Evolutionary conservation across 2,888 invertebrate species (phyloP).

Genomic region (Cephus sareptanus): DNA sequence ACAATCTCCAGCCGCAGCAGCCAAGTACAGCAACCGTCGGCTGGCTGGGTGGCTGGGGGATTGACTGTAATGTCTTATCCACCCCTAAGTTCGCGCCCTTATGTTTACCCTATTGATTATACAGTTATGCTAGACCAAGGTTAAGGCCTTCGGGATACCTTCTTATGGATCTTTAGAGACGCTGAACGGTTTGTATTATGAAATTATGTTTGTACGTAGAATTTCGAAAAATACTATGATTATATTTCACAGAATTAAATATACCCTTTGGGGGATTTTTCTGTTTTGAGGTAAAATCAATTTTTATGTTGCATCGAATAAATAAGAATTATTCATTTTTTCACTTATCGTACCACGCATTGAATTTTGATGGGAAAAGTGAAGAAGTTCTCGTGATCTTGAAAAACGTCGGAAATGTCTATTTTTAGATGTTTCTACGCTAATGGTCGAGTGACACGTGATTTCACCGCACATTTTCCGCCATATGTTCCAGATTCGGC

Average conservation of each 20-base stretch:
- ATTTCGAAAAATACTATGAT: not conserved
- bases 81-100: constrained; percentile 41
- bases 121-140: constrained; percentile 43
- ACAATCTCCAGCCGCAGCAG: constrained; percentile 33
- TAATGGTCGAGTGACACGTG: constrained; percentile 33
- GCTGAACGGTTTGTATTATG: not conserved
- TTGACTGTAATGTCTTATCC: constrained; percentile 30
- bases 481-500: constrained; percentile 10
- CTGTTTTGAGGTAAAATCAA: not conserved
- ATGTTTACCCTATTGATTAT: constrained; percentile 52
- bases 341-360: not conserved
- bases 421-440: constrained; percentile 20
- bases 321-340: not conserved
- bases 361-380: not conserved
- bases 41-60: constrained; percentile 1
- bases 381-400: not conserved
- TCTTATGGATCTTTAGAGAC: not conserved
- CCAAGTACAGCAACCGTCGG: constrained; percentile 26
- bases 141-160: not conserved
- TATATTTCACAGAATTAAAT: not conserved
- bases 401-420: not conserved
- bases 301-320: not conserved
- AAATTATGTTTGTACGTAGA: not conserved
- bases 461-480: constrained; percentile 35
- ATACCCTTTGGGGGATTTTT: not conserved